Percentiles rank a stretch among this genome's conserved stretches.
These are phyloP conservation scores for Sapayoa aenigma DNA, from an alignment of 2,113 vertebrate genomes.

Conservation along the genomic window DNA sequence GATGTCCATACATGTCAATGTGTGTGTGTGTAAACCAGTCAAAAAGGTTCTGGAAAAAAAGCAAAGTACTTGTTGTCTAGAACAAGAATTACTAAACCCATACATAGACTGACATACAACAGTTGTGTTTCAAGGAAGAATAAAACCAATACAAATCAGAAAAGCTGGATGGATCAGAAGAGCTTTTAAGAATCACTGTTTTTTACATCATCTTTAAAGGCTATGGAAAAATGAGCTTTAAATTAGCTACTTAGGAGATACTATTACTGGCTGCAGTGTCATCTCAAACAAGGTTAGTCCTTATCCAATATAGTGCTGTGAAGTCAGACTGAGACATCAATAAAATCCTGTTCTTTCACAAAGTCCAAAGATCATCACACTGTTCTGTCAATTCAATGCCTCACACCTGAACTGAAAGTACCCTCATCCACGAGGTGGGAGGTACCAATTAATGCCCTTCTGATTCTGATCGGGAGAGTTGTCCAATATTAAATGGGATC, in stretches of 20 bases:
- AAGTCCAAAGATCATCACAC: background rate
- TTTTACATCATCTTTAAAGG: background rate
- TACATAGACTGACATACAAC: background rate
- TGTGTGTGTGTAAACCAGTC: background rate
- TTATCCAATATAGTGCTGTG: background rate
- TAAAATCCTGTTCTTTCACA: background rate
- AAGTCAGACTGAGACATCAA: background rate
- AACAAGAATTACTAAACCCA: background rate
- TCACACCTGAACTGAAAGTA: background rate
- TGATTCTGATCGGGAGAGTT: background rate
- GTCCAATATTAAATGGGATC: background rate
- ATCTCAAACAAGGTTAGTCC: constrained; percentile 4
- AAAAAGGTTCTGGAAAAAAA: background rate
- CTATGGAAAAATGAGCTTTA: constrained; percentile 1
- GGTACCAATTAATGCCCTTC: constrained; percentile 55
- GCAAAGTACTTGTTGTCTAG: background rate
- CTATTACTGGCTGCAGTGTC: constrained; percentile 7
- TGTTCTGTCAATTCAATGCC: background rate
- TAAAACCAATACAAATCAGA: background rate
- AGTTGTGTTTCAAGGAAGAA: background rate
- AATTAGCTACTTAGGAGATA: background rate
- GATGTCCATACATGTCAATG: background rate
- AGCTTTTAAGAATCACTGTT: background rate
- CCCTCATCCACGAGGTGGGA: background rate
- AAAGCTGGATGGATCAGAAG: background rate